Base-by-base conservation (phyloP, 2,888 invertebrate genomes). In the Shargacucullia verbasci region DNA sequence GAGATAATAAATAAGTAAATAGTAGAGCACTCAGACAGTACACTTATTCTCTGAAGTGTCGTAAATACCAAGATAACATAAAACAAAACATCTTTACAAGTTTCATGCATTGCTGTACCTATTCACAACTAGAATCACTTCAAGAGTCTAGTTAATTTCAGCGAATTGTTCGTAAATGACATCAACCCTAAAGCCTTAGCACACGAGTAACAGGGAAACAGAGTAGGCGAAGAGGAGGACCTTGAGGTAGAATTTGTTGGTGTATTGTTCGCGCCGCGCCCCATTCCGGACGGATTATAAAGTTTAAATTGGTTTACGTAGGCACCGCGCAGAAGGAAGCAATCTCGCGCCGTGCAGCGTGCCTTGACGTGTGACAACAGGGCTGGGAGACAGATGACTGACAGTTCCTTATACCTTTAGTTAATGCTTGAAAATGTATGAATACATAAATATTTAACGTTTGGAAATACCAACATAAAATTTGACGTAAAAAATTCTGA, bases 281-380 rank as follows among this genome's bases (percentile, higher is more conserved):
- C 62, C 60, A 65, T 72, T 76, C 63, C 69, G 55, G 53, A 59
- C 59, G 74, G 81, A 78, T 79, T 80, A 80, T 72, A 78, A 81
- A 82, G 73, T 80, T 82, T 78, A 80, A 82, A 82, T 80, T 78
- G 80, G 75, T 81, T 81, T 79, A 74, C 59, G 76, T 66, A 68
- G 69, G 65, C 71, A 67, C 66, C 56, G 59, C 27, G 61, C 46
- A 10, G 59, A 40, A 54, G 64, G 69, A 59, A 72, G 59, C 68
- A 73, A 67, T 67, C 64, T 63, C 49, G 43, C 39, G 54, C 37
- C 50, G 37, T 60, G 65, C 66, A 73, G 59, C 41, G 25, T 10
- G 15, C 31, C 34, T 49, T 54, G 47, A 64, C 52, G 54, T 52
- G 69, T 39, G 41, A 43, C 41, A 33, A 39, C 37, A 59, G 45